These are phyloP conservation scores for Cyclura pinguis DNA, from an alignment of 2,797 vertebrate genomes.

Conservation along the genomic window DNA sequence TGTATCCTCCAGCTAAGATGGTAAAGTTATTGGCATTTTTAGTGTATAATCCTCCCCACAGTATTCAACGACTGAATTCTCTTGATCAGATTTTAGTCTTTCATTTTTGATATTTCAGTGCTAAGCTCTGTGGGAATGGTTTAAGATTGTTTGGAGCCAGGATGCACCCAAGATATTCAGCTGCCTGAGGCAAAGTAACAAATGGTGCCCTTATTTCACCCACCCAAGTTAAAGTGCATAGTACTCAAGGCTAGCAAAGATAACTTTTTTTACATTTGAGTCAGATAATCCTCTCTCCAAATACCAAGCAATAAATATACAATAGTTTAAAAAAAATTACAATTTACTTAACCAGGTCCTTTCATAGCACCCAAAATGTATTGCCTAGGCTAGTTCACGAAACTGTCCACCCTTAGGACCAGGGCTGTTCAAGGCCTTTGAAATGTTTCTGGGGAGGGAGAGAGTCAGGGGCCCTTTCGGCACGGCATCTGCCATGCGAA, in stretches of 20 bases:
- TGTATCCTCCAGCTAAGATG: not conserved
- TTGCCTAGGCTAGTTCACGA: not conserved
- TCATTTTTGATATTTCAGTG: not conserved
- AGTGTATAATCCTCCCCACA: not conserved
- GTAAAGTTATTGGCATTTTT: constrained; percentile 8
- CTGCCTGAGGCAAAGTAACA: not conserved
- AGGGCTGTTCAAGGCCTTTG: not conserved
- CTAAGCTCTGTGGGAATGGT: not conserved
- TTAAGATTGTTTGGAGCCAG: not conserved
- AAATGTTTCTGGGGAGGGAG: not conserved
- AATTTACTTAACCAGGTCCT: not conserved
- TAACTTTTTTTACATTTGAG: not conserved
- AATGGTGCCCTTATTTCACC: not conserved
- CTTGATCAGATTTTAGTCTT: constrained; percentile 1
- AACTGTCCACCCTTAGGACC: not conserved
- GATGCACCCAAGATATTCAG: not conserved
- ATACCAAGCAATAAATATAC: not conserved
- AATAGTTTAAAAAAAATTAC: not conserved
- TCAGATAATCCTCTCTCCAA: not conserved
- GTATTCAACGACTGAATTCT: not conserved
- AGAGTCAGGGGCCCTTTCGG: not conserved
- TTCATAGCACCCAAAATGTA: not conserved
- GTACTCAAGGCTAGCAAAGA: not conserved
- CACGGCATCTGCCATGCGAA: no score
- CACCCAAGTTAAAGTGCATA: not conserved